Evolutionary conservation across 1,140 invertebrate species (phyloP).

Genomic region (Aphaenogaster ashmeadi): DNA sequence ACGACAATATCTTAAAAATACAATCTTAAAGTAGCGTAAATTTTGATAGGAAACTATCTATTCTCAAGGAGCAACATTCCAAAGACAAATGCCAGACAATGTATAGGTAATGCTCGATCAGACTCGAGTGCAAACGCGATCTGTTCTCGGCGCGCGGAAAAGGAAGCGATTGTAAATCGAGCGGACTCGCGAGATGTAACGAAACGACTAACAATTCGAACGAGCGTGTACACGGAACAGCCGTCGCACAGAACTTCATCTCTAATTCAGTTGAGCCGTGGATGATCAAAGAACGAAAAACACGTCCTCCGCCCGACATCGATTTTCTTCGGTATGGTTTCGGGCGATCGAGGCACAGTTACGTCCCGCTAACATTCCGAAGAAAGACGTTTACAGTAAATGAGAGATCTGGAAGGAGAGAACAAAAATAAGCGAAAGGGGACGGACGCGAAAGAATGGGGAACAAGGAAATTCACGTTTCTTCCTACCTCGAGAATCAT

Average conservation of each 20-base stretch:
- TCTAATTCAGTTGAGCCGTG: constrained; percentile 69
- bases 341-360: constrained; percentile 49
- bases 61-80: not conserved
- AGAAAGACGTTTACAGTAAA: constrained; percentile 25
- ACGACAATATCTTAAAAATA: not conserved
- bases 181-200: not conserved
- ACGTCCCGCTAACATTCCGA: not conserved
- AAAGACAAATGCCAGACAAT: not conserved
- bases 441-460: constrained; percentile 20
- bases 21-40: not conserved
- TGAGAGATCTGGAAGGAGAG: not conserved
- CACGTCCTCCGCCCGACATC: constrained; percentile 12
- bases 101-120: constrained; percentile 18
- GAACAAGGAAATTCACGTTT: constrained; percentile 4
- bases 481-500: constrained; percentile 56
- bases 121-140: not conserved
- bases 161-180: constrained; percentile 31
- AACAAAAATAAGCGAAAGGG: constrained; percentile 1
- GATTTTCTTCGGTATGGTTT: constrained; percentile 46
- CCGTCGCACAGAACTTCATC: constrained; percentile 48
- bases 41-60: not conserved
- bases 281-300: constrained; percentile 74
- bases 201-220: constrained; percentile 26
- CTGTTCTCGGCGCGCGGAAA: not conserved
- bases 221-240: not conserved